Percentiles rank a stretch among this genome's conserved stretches.
Evolutionary conservation across 2,797 vertebrate genomes (phyloP).

Genomic region (Macropus fuliginosus): DNA sequence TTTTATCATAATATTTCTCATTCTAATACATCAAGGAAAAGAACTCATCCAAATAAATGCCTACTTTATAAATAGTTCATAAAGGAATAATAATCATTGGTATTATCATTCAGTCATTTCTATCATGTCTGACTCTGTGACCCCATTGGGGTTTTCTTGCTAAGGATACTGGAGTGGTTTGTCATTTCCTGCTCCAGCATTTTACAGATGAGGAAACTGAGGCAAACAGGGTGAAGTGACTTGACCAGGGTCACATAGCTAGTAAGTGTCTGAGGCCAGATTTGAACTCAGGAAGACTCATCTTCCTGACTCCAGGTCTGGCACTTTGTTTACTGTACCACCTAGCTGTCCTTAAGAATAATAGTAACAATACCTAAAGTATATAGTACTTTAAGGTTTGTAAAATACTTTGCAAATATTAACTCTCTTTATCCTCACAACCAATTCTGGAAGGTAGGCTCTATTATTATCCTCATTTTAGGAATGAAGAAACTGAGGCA

Average conservation of each 20-base stretch:
- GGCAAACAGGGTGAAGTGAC: background rate
- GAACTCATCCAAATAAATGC: background rate
- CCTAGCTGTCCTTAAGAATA: background rate
- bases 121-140: background rate
- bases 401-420: background rate
- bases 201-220: background rate
- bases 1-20: background rate
- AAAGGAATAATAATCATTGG: background rate
- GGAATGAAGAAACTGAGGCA: background rate
- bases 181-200: background rate
- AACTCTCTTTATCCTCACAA: background rate
- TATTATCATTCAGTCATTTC: background rate
- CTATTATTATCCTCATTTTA: background rate
- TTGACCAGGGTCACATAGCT: background rate
- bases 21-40: background rate
- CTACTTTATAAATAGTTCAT: background rate
- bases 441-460: background rate
- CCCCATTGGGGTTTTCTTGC: background rate
- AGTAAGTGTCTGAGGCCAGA: background rate
- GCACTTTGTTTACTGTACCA: background rate
- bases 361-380: background rate
- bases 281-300: background rate
- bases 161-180: background rate
- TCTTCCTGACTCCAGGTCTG: background rate
- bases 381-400: background rate